A percentile compares a stretch with the other conserved stretches of the same genome.
Conservation (phyloP, 92 coral and sea anemone species). For the Siderastrea radians region DNA sequence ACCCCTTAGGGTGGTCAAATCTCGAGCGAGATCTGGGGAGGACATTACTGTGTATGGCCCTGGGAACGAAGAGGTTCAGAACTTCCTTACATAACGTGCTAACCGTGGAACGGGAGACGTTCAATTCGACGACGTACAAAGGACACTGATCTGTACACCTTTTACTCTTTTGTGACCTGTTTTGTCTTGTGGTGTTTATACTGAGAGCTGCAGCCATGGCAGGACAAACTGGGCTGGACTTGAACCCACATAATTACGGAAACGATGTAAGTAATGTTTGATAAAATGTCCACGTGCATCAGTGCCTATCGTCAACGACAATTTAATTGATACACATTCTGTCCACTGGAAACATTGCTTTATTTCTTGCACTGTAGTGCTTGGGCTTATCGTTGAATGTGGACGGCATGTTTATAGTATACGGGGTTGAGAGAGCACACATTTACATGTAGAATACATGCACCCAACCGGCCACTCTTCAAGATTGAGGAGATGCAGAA, state of each 20-base stretch:
- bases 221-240: slow-evolving; percentile 22
- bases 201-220: background rate
- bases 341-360: too few relatives aligned
- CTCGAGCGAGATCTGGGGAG: background rate
- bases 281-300: background rate
- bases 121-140: too few relatives aligned
- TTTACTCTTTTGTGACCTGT: background rate
- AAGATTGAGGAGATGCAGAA: too few relatives aligned
- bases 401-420: too few relatives aligned
- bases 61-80: background rate
- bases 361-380: too few relatives aligned
- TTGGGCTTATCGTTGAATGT: too few relatives aligned
- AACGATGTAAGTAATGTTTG: slow-evolving; percentile 52
- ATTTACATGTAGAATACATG: too few relatives aligned
- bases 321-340: too few relatives aligned
- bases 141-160: background rate
- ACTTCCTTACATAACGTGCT: slow-evolving; percentile 16
- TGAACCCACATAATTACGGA: slow-evolving; percentile 47
- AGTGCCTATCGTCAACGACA: too few relatives aligned
- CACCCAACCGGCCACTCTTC: too few relatives aligned
- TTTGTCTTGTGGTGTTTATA: background rate
- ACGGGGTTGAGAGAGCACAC: too few relatives aligned
- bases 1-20: background rate
- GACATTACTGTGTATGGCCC: too few relatives aligned
- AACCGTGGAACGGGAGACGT: background rate